These are phyloP conservation scores for Colostygia pectinataria DNA, from an alignment of 2,888 invertebrate genomes.

Conservation along the genomic window DNA sequence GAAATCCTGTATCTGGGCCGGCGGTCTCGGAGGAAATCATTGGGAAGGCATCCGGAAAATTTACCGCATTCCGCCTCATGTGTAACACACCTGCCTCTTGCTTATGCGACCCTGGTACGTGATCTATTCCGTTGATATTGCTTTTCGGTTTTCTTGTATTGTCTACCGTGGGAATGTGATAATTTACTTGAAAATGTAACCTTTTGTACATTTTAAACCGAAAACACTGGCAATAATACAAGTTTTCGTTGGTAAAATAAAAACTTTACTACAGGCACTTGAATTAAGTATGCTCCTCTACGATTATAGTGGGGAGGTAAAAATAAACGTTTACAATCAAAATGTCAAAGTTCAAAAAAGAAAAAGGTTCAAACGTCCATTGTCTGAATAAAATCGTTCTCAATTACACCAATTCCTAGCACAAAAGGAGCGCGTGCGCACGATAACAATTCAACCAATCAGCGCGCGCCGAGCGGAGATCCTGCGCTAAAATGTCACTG, in stretches of 20 bases:
- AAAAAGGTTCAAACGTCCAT: conserved; percentile 33
- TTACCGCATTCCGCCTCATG: conserved; percentile 80
- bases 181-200: conserved; percentile 15
- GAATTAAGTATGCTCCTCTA: no score
- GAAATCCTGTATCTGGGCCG: conserved; percentile 82
- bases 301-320: no score
- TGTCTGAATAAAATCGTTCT: conserved; percentile 41
- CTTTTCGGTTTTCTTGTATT: conserved; percentile 45
- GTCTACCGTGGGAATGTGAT: conserved; percentile 24
- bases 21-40: conserved; percentile 90
- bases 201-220: background rate
- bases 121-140: conserved; percentile 68
- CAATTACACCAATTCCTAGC: conserved; percentile 47
- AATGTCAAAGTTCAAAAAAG: conserved; percentile 38
- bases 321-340: conserved; percentile 40
- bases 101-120: conserved; percentile 69
- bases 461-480: conserved; percentile 54
- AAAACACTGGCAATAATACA: no score
- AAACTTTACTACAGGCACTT: no score
- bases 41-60: conserved; percentile 88
- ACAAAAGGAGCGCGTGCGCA: conserved; percentile 56
- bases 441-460: conserved; percentile 66
- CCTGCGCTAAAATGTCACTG: conserved; percentile 63
- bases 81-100: conserved; percentile 77
- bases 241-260: no score